Conservation (phyloP, 2,888 invertebrate genomes). For the Pseudococcus jackbeardsleyi region DNA sequence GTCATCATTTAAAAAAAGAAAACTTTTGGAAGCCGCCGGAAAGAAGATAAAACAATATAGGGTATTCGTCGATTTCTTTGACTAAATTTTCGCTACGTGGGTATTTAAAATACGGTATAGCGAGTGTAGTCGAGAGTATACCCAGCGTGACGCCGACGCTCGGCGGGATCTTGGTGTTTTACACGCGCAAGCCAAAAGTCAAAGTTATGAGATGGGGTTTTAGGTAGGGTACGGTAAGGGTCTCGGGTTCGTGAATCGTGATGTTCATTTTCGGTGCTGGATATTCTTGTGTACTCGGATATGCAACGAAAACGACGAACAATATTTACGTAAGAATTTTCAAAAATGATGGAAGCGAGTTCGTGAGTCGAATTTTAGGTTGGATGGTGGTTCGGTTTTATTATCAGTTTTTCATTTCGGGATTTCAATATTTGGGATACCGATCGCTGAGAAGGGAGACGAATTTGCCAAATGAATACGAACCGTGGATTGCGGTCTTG, state of each 20-base stretch:
- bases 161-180: background rate
- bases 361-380: background rate
- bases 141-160: too few relatives aligned
- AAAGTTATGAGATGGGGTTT: background rate
- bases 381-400: background rate
- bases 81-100: background rate
- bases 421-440: background rate
- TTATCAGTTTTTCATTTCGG: background rate
- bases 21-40: background rate
- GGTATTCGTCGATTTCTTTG: background rate
- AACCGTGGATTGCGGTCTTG: background rate
- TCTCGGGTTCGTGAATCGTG: background rate
- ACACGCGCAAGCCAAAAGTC: background rate
- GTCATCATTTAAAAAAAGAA: constrained; percentile 7
- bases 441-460: background rate
- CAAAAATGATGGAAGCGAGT: background rate
- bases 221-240: background rate
- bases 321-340: constrained; percentile 33
- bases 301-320: background rate
- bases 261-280: background rate
- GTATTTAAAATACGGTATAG: background rate
- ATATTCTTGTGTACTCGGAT: background rate
- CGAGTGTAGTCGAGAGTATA: background rate
- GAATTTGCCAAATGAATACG: background rate
- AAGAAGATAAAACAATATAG: background rate